Conservation (phyloP, 2,888 invertebrate genomes). For the Cataglyphis cursor region DNA sequence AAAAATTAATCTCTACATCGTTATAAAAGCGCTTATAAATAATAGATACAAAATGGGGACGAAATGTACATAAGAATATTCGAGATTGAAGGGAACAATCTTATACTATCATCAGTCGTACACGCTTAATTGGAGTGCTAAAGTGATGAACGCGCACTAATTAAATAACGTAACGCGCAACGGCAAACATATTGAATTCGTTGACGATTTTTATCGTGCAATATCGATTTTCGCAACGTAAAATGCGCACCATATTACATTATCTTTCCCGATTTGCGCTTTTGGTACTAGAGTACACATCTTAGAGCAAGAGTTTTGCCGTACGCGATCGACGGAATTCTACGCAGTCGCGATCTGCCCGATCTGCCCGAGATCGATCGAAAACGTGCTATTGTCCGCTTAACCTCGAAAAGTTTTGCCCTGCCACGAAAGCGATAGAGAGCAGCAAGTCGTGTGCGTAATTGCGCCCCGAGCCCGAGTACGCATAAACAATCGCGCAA, state of each 20-base stretch:
- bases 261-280: background rate
- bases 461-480: background rate
- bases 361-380: background rate
- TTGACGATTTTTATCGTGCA: constrained; percentile 13
- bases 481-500: constrained; percentile 37
- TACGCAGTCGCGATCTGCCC: background rate
- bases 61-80: background rate
- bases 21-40: background rate
- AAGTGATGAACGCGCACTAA: background rate
- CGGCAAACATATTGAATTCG: constrained; percentile 4
- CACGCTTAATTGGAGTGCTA: constrained; percentile 12
- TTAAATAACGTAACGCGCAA: constrained; percentile 33
- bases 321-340: background rate
- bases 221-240: constrained; percentile 33
- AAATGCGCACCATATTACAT: constrained; percentile 31
- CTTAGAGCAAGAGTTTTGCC: background rate
- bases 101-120: background rate
- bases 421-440: constrained; percentile 32
- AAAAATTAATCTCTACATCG: constrained; percentile 19
- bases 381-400: constrained; percentile 19
- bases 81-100: background rate
- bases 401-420: constrained; percentile 44
- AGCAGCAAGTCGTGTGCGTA: background rate
- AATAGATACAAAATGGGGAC: background rate
- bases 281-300: background rate